These are phyloP conservation scores for Sebastes matsubarae DNA, from an alignment of 2,797 vertebrate species.

Conservation along the genomic window DNA sequence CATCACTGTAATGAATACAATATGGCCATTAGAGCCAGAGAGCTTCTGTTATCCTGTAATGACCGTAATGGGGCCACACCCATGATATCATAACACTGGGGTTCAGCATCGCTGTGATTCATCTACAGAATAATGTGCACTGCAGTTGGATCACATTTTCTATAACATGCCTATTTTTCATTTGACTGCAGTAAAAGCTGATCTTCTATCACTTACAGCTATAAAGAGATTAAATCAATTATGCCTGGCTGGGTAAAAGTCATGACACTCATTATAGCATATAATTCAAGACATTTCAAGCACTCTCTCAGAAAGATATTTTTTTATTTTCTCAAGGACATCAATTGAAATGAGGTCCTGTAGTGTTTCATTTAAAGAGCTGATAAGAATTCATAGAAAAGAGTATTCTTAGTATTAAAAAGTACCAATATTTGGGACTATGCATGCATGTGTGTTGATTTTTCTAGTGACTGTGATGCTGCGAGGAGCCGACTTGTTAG, in stretches of 20 bases:
- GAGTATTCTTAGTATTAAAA: background rate
- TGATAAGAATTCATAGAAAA: background rate
- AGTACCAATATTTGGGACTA: background rate
- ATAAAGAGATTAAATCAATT: slow-evolving; percentile 47
- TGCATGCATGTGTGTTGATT: background rate
- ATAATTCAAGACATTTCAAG: slow-evolving; percentile 27
- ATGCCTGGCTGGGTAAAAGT: slow-evolving; percentile 31
- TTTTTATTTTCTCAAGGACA: slow-evolving; percentile 6
- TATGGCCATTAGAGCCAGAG: slow-evolving; percentile 23
- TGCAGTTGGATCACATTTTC: slow-evolving; percentile 39
- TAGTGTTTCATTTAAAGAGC: background rate
- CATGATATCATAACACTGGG: slow-evolving; percentile 36
- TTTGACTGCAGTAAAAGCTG: slow-evolving; percentile 52
- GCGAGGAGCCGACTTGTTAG: slow-evolving; percentile 47
- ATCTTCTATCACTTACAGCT: slow-evolving; percentile 46
- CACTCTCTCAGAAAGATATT: slow-evolving; percentile 1
- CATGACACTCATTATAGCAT: slow-evolving; percentile 22
- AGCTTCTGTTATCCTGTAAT: slow-evolving; percentile 41
- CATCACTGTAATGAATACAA: slow-evolving; percentile 46
- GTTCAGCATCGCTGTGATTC: slow-evolving; percentile 43
- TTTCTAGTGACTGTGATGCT: slow-evolving; percentile 27
- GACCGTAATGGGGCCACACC: slow-evolving; percentile 51
- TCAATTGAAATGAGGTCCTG: background rate
- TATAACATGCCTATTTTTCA: slow-evolving; percentile 41
- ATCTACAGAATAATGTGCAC: slow-evolving; percentile 36